A percentile compares a stretch with the other conserved stretches of the same genome.
These are phyloP conservation scores for Heliangelus exortis DNA, from an alignment of 2,797 vertebrate species.

Conservation along the genomic window DNA sequence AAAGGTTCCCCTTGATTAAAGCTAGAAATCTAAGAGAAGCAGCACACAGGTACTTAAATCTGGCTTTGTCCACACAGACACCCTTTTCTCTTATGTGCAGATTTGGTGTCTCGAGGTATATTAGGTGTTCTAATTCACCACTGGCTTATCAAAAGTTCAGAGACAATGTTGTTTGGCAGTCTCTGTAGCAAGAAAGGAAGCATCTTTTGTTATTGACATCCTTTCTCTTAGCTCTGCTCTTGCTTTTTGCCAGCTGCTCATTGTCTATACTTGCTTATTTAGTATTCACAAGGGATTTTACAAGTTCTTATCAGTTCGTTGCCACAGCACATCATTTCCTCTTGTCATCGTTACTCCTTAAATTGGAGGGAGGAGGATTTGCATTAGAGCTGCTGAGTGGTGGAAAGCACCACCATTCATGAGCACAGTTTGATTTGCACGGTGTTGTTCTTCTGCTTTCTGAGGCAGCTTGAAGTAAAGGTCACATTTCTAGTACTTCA, in stretches of 20 bases:
- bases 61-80: neutral
- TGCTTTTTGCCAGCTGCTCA: conserved; percentile 74
- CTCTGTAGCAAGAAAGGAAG: conserved; percentile 74
- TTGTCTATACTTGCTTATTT: conserved; percentile 72
- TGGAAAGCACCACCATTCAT: conserved; percentile 39
- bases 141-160: conserved; percentile 57
- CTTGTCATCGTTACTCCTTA: conserved; percentile 66
- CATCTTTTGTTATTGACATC: conserved; percentile 78
- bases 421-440: neutral
- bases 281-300: conserved; percentile 72
- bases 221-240: conserved; percentile 74
- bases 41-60: neutral
- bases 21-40: neutral
- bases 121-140: conserved; percentile 63
- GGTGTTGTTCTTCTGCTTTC: neutral
- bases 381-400: conserved; percentile 16
- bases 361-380: conserved; percentile 43
- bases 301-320: conserved; percentile 69
- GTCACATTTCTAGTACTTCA: conserved; percentile 4
- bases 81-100: conserved; percentile 10
- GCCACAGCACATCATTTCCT: conserved; percentile 69
- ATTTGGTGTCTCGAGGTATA: neutral
- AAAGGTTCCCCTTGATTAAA: conserved; percentile 23
- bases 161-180: conserved; percentile 72
- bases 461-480: conserved; percentile 11